Conservation (phyloP, 2,797 vertebrate species). For the Microctenopoma stevenorrisi region DNA sequence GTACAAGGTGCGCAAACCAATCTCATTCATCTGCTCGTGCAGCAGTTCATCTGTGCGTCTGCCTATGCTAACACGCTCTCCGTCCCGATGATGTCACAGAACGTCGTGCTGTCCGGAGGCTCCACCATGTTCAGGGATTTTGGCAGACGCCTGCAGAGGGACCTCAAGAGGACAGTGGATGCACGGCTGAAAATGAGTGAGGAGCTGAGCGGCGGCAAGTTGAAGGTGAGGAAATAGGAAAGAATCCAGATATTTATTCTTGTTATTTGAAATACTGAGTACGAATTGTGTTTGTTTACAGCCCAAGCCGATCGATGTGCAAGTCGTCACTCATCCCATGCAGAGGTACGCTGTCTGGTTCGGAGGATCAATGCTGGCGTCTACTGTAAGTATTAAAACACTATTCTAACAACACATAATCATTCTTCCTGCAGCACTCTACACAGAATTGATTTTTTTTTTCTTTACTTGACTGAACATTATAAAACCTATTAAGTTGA, state of each 20-base stretch:
- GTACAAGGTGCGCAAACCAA: constrained; percentile 88
- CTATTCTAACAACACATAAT: constrained; percentile 1
- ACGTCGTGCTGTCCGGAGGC: constrained; percentile 96
- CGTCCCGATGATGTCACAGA: constrained; percentile 77
- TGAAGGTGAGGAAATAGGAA: constrained; percentile 85
- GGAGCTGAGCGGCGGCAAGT: constrained; percentile 95
- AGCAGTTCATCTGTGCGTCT: neutral
- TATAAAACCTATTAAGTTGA: too few species aligned
- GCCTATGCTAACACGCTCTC: neutral
- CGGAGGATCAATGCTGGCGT: constrained; percentile 98
- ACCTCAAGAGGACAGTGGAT: constrained; percentile 97
- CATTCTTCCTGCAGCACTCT: neutral
- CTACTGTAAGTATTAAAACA: constrained; percentile 88
- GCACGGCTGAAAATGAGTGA: constrained; percentile 96
- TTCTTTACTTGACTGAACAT: neutral
- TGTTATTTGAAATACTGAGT: neutral
- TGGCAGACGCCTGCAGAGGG: constrained; percentile 95
- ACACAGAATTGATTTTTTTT: neutral
- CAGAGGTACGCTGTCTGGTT: constrained; percentile 99
- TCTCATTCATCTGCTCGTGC: fast-evolving
- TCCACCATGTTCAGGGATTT: constrained; percentile 99
- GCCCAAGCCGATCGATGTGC: constrained; percentile 98
- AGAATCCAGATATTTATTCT: too few species aligned
- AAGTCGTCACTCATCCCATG: constrained; percentile 98
- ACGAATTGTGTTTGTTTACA: constrained; percentile 52